Conservation (phyloP, 2,113 vertebrate species). For the Sylvia atricapilla region DNA sequence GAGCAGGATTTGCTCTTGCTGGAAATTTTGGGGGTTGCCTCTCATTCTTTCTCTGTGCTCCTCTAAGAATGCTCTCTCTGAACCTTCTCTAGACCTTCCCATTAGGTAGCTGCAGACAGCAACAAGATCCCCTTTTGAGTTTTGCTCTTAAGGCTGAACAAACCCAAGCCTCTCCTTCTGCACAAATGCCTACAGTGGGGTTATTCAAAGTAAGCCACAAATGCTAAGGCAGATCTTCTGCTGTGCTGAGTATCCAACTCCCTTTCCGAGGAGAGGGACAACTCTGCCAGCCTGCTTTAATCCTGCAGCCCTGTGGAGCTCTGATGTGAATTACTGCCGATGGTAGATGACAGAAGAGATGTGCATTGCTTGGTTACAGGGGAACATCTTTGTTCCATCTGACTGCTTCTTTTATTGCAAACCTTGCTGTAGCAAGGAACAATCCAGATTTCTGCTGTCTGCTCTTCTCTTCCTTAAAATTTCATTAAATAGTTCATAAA, state of each 20-base stretch:
- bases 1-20: not conserved
- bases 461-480: not conserved
- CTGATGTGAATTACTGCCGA: not conserved
- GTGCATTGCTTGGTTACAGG: slow-evolving; percentile 13
- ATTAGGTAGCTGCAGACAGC: not conserved
- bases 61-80: not conserved
- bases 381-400: slow-evolving; percentile 6
- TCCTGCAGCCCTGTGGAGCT: not conserved
- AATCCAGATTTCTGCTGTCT: not conserved
- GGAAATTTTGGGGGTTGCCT: not conserved
- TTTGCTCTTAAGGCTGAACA: not conserved
- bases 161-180: not conserved
- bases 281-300: not conserved
- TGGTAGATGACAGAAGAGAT: slow-evolving; percentile 8
- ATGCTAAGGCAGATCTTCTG: not conserved
- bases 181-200: accelerated
- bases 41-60: not conserved
- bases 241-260: not conserved
- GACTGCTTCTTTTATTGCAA: slow-evolving; percentile 20
- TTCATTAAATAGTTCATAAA: not conserved
- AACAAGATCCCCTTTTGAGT: not conserved
- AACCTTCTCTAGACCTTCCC: not conserved
- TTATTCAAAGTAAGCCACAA: not conserved
- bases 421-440: not conserved
- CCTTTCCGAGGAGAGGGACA: not conserved